Conservation (phyloP, 2,888 invertebrate species). For the Scrobipalpa costella region DNA sequence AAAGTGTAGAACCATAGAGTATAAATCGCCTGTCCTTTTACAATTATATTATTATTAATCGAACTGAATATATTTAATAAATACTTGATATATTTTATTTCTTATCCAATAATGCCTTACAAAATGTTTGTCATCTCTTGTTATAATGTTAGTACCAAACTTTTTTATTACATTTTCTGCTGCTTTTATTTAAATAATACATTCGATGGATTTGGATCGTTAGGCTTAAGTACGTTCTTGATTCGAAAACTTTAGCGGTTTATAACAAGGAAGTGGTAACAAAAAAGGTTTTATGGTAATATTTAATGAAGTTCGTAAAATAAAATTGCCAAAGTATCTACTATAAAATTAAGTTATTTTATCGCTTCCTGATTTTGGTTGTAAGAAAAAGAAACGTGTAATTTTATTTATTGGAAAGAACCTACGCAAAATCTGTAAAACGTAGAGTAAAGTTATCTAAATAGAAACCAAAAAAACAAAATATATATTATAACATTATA, state of each 20-base stretch:
- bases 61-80: no score
- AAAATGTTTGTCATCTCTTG: background rate
- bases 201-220: constrained; percentile 39
- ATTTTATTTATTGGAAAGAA: no score
- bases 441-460: no score
- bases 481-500: no score
- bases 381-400: no score
- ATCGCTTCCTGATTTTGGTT: background rate
- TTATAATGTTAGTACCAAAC: constrained; percentile 8
- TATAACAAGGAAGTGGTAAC: constrained; percentile 11
- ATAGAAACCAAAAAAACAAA: no score
- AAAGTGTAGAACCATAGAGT: no score
- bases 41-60: no score
- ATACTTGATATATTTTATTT: no score
- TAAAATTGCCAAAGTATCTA: background rate
- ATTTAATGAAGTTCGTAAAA: background rate
- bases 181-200: constrained; percentile 48
- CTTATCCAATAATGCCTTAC: background rate
- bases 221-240: constrained; percentile 26
- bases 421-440: no score
- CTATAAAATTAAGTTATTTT: background rate
- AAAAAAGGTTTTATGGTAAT: background rate
- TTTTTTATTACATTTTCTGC: constrained; percentile 43
- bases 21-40: no score
- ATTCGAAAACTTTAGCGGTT: constrained; percentile 7